Evolutionary conservation across 2,888 invertebrate species (phyloP), one percentile per base, ranked within the genome.

Genomic region (Eristalis tenax): DNA sequence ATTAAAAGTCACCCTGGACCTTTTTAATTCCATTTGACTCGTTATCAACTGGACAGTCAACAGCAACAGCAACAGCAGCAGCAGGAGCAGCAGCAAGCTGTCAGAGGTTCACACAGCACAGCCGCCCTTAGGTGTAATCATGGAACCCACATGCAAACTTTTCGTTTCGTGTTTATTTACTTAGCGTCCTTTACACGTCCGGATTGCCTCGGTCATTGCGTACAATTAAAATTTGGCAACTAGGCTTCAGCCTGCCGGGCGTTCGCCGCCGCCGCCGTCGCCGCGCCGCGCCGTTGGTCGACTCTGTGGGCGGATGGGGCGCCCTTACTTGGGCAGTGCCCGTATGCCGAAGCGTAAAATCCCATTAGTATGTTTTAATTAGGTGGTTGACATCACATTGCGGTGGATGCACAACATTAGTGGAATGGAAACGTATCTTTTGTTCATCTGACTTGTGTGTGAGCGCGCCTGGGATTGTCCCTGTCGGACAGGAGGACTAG

Each of bases 311-410:
- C 22, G 64, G 22, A 8, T 11, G 22, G 13, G 82, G 40, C 59
- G 70, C 65, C 69, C 69, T 64, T 68, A 70, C 64, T 76, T 40
- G 76, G 65, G 65, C 74, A 22, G 22, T 4, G 68, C 70, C 75
- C 70, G 75, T 76, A 70, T 75, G 69, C 56, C 70, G 76, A 32
- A 71, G 71, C 75, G 76, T 76, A 71, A 82, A 82, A 82, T 82
- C 82, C 76, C 76, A 82, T 76, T 82, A 76, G 76, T 64, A 65
- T 70, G 82, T 76, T 82, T 82, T 82, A 82, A 76, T 82, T 82
- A 71, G 76, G 82, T 82, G 82, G 82, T 82, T 76, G 76, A 82
- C 82, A 76, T 82, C 82, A 71, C 66, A 76, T 76, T 82, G 76
- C 59, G 65, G 75, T 76, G 38, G 63, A 64, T n/a, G 61, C 76